phyloP scores from a whole-genome alignment of 2,113 vertebrate species.

The Cardinalis cardinalis region DNA sequence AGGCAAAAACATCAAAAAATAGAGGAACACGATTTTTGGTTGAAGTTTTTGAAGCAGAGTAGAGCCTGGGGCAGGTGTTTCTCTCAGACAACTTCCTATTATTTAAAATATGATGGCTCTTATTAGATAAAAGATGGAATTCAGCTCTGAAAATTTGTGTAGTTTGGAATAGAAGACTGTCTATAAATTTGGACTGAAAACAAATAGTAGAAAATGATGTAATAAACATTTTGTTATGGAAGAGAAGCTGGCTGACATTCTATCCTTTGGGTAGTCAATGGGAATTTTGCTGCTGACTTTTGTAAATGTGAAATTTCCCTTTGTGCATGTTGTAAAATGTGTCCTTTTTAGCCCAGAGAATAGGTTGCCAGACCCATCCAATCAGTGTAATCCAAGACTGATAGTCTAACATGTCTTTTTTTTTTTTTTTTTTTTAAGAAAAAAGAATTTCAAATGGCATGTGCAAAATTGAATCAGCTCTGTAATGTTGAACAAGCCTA shows the following conservation, averaged over 20 bases:
- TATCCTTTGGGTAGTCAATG: accelerated
- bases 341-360: not conserved
- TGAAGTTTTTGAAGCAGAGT: slow-evolving; percentile 41
- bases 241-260: not conserved
- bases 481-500: not conserved
- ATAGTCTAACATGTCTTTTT: not conserved
- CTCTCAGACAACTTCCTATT: not conserved
- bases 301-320: not conserved
- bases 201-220: not conserved
- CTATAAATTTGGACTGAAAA: not conserved
- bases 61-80: slow-evolving; percentile 31
- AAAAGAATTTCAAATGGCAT: not conserved
- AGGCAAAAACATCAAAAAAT: not conserved
- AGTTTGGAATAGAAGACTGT: not conserved
- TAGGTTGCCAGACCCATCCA: not conserved
- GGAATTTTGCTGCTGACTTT: not conserved
- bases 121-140: not conserved
- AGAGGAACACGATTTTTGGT: slow-evolving; percentile 1
- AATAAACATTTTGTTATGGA: not conserved
- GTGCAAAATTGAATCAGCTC: not conserved
- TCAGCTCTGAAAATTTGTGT: not conserved
- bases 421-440: not conserved
- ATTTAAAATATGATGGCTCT: not conserved
- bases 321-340: not conserved
- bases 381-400: not conserved